These are phyloP conservation scores for Takifugu ocellatus DNA, from an alignment of 2,797 vertebrate genomes.

Conservation along the genomic window DNA sequence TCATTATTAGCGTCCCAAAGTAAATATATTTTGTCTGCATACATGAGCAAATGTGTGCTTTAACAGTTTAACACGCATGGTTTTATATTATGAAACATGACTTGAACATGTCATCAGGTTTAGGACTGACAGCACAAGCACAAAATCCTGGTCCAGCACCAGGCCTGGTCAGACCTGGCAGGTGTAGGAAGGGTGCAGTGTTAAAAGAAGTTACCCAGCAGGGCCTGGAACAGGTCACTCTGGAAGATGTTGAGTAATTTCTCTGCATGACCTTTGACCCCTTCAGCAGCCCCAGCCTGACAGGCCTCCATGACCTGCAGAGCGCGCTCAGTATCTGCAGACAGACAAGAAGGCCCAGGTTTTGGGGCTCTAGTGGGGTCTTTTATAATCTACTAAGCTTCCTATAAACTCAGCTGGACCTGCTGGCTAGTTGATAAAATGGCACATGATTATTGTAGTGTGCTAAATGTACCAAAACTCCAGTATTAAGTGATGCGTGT, in stretches of 20 bases:
- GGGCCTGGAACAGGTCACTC: slow-evolving; percentile 78
- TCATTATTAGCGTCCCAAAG: too few species aligned
- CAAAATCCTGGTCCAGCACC: too few species aligned
- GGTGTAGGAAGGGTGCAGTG: not conserved
- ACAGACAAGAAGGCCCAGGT: not conserved
- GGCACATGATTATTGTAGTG: not conserved
- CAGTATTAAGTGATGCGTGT: too few species aligned
- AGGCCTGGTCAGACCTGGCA: not conserved
- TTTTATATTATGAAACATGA: too few species aligned
- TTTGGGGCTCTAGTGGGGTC: not conserved
- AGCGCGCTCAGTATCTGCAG: slow-evolving; percentile 68
- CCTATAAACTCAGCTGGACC: not conserved
- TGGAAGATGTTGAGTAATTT: slow-evolving; percentile 75
- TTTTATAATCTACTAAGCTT: too few species aligned
- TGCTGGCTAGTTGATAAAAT: too few species aligned
- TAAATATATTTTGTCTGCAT: too few species aligned
- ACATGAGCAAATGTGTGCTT: too few species aligned
- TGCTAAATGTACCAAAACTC: too few species aligned
- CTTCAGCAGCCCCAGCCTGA: slow-evolving; percentile 59
- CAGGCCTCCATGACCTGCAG: slow-evolving; percentile 73
- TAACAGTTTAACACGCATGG: too few species aligned
- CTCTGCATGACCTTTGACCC: slow-evolving; percentile 68
- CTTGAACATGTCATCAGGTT: too few species aligned
- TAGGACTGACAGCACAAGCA: too few species aligned
- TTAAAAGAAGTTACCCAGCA: slow-evolving; percentile 67